Conservation (phyloP, 2,888 invertebrate genomes). For the Bellardia bayeri region DNA sequence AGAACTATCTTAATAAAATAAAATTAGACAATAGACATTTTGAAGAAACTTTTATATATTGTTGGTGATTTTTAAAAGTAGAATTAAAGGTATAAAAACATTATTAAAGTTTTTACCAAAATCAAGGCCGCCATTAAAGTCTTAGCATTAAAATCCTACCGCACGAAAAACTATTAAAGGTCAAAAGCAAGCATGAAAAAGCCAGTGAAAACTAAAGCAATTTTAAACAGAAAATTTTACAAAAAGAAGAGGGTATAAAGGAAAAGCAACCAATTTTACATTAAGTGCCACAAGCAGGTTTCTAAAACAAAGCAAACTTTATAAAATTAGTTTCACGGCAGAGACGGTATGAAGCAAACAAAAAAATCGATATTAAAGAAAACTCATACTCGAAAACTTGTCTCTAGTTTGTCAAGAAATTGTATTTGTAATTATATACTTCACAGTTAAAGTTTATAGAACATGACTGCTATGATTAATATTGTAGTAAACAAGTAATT, state of each 20-base stretch:
- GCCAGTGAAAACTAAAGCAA: background rate
- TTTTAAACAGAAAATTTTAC: background rate
- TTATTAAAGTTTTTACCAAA: too few species aligned
- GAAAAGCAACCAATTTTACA: slow-evolving; percentile 48
- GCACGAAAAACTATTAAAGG: slow-evolving; percentile 40
- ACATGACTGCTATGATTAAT: too few species aligned
- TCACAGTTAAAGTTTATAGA: too few species aligned
- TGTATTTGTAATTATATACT: too few species aligned
- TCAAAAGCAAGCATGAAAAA: background rate
- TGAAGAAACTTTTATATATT: too few species aligned
- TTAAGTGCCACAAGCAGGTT: slow-evolving; percentile 52
- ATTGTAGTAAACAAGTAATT: too few species aligned
- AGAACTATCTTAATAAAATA: too few species aligned
- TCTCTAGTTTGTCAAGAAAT: too few species aligned
- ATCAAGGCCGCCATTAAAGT: background rate
- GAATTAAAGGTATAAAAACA: too few species aligned
- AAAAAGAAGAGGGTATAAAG: background rate
- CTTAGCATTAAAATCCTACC: background rate
- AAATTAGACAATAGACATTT: too few species aligned
- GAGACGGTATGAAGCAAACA: background rate
- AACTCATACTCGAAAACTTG: background rate
- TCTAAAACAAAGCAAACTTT: slow-evolving; percentile 21
- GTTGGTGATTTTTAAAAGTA: too few species aligned
- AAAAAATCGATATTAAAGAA: slow-evolving; percentile 20
- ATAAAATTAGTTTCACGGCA: slow-evolving; percentile 20